Base-by-base conservation (phyloP, 37 sponge, comb jelly and placozoan species). In the Haliclona indistincta region DNA sequence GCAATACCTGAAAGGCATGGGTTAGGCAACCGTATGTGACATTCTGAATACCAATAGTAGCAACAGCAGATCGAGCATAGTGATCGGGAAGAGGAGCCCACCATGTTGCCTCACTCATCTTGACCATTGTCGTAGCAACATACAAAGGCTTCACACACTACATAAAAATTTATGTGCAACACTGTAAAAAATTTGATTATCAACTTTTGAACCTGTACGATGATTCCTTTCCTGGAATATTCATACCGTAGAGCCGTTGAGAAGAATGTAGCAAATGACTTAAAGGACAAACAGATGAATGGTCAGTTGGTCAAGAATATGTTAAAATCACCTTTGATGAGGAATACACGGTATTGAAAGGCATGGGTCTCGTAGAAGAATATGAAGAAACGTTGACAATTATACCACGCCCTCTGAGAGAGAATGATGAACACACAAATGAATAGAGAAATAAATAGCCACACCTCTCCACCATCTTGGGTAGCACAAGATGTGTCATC, bases 401-500 rank as follows among this genome's bases (percentile, higher is more conserved):
- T 23, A 54, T 54, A 22, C 73, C 73, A 8, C 26, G 58, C 56
- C 56, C 56, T 28, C 67, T 58, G 25, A 6, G n/a, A 58, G 6
- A n/a, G 60, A 25, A n/a, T 25, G 28, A n/a, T 25, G 60, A n/a
- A n/a, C n/a, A n/a, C n/a, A n/a, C n/a, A n/a, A n/a, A n/a, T n/a
- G n/a, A n/a, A n/a, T n/a, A n/a, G n/a, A n/a, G n/a, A n/a, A n/a
- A n/a, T n/a, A n/a, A n/a, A n/a, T n/a, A n/a, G n/a, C n/a, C n/a
- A 47, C 13, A 47, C 13, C 49, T 47, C 49, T 47, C 49, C 49
- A 47, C 13, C 13, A 17, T 13, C 49, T 63, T 71, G 4, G 78
- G 78, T 35, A 88, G 58, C 0, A 88, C 6, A 8, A 88, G 15
- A 43, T 71, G 55, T 4, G 88, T 82, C 88, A 88, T 88, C 71